These are phyloP conservation scores for Drosophila littoralis DNA, from an alignment of 1,140 invertebrate species.

Conservation along the genomic window DNA sequence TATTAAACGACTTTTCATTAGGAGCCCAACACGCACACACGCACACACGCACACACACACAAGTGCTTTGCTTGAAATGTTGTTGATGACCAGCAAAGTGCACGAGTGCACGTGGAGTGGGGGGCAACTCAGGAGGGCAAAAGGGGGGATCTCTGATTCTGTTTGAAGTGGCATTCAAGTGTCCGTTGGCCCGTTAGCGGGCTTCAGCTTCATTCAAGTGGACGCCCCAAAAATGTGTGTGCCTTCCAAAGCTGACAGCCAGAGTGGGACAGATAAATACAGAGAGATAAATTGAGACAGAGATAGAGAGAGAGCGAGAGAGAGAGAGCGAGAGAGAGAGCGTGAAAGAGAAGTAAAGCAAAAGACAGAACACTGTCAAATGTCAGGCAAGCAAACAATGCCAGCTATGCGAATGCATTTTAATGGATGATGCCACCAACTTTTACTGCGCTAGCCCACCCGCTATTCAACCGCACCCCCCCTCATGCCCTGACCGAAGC, in stretches of 20 bases:
- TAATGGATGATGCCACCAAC: constrained; percentile 32
- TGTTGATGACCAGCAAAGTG: constrained; percentile 33
- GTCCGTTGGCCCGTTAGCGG: constrained; percentile 47
- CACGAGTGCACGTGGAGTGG: neutral
- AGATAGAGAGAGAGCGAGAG: neutral
- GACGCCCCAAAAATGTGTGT: constrained; percentile 2
- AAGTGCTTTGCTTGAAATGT: constrained; percentile 27
- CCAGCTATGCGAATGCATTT: constrained; percentile 43
- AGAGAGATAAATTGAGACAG: neutral
- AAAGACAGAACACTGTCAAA: neutral
- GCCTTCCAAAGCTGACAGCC: neutral
- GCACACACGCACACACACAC: neutral
- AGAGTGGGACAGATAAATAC: too few relatives aligned
- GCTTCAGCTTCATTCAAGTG: constrained; percentile 33
- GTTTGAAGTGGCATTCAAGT: constrained; percentile 52
- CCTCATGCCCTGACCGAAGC: too few relatives aligned
- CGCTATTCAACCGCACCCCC: too few relatives aligned
- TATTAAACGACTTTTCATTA: constrained; percentile 51
- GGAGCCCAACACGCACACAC: neutral
- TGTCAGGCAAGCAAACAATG: constrained; percentile 58
- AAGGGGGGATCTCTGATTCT: constrained; percentile 15
- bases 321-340: neutral
- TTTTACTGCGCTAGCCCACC: too few relatives aligned
- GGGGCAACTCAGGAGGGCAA: neutral
- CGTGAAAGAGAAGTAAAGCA: neutral